Evolutionary conservation across 2,888 invertebrate genomes (phyloP), one percentile per base, ranked within the genome.

Genomic region (Catocala fraxini): DNA sequence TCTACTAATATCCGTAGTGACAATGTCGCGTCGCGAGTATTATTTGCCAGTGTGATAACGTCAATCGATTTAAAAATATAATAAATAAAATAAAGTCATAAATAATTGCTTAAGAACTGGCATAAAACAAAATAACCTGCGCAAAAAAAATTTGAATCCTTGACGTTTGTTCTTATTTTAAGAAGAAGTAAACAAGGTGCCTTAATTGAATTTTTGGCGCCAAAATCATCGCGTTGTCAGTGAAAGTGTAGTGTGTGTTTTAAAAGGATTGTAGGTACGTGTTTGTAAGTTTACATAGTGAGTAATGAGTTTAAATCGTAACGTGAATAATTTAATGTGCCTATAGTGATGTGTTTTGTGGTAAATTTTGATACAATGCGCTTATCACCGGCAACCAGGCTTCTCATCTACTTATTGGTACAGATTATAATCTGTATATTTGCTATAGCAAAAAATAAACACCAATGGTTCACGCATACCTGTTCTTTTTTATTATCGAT

Each of bases 1-100:
- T 81, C 84, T 83, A 87, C 88, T 88, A 88, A 87, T 88, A 89
- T 83, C 81, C 75, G 79, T 85, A 84, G 88, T 88, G 90, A 91
- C 91, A 93, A 89, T 90, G 88, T 90, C 85, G 86, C 82, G 86
- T 80, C 85, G 88, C 84, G 85, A 82, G 85, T 89, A 79, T 89
- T 86, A 85, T 83, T 79, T 81, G 79, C 76, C 82, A 75, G 81
- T 81, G 78, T 77, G 77, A 80, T 81, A 79, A 62, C 65, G 71
- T 76, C 70, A 57, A 77, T 64, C 58, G 56, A 58, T 67, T 71
- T 67, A 61, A 70, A 80, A 77, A 71, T 65, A 78, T 79, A 79
- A 69, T 66, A 77, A 73, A 33, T 48, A 42, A 69, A 67, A 73
- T 65, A 51, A 43, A 41, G 46, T 48, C 52, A 54, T 51, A 15